Conservation (phyloP, 2,113 vertebrate genomes). For the Etheostoma spectabile region DNA sequence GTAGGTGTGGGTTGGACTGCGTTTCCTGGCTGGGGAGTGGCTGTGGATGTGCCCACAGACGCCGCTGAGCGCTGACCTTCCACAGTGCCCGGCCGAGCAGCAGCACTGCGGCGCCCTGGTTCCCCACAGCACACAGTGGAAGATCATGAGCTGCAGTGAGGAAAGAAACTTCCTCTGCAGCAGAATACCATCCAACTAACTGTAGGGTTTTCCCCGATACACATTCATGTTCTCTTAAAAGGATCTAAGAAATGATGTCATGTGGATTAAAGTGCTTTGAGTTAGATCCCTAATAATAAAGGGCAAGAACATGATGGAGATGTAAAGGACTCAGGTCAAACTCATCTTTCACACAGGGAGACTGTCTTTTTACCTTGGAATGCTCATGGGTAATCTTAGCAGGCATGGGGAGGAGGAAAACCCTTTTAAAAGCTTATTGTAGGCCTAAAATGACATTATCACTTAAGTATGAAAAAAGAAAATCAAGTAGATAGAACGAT, state of each 20-base stretch:
- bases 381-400: too few relatives aligned
- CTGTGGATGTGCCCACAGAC: fast-evolving
- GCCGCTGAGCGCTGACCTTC: neutral
- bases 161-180: neutral
- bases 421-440: too few relatives aligned
- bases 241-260: neutral
- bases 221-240: neutral
- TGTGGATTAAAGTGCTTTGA: neutral
- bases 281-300: neutral
- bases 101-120: neutral
- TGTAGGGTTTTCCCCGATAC: too few relatives aligned
- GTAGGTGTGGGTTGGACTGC: constrained; percentile 5
- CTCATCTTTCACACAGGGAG: too few relatives aligned
- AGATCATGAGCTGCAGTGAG: neutral
- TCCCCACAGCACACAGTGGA: fast-evolving
- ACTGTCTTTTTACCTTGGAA: too few relatives aligned
- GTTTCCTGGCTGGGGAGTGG: constrained; percentile 6
- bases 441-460: too few relatives aligned
- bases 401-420: too few relatives aligned
- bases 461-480: too few relatives aligned
- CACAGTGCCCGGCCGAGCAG: neutral
- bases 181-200: neutral
- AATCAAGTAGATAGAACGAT: too few relatives aligned
- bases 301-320: neutral
- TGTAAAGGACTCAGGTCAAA: too few relatives aligned